Evolutionary conservation across 1,140 invertebrate genomes (phyloP), one percentile per base, ranked within the genome.

Genomic region (Augochlora pura): DNA sequence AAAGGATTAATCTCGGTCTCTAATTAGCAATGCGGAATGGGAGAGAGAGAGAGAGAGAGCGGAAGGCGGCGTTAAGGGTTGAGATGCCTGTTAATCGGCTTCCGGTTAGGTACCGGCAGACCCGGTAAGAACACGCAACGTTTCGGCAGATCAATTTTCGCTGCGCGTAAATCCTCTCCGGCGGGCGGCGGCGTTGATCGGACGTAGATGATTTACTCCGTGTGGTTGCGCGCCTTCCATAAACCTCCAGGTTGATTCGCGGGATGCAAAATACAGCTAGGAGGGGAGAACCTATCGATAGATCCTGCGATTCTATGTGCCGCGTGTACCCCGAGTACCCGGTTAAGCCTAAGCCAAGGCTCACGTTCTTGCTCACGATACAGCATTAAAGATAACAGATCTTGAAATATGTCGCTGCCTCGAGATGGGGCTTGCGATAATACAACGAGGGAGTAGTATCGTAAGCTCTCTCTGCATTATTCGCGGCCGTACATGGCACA

Each of bases 331-430:
- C n/a, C n/a, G n/a, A 63, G 74, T 68, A n/a, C 49, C 60, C 57
- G 57, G 66, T 79, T 76, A 80, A 83, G 49, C 67, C 73, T 60
- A 70, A 82, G 74, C 83, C 27, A 66, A 62, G 78, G 39, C 68
- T 62, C 70, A 75, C 69, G 79, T 77, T 85, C 69, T 66, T 59
- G 54, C 77, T 59, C 78, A 75, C 74, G 70, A 68, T 60, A 74
- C 70, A 60, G 69, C 59, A 81, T 67, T 46, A 60, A 77, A 83
- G 86, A 86, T 87, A 87, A 86, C 81, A 86, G 86, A 88, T 87
- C 86, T 87, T 87, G 86, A 88, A 88, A 88, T 88, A 88, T 87
- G 83, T 71, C 65, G 46, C 71, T 57, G 65, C 67, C 32, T 72
- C 54, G 67, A 75, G 82, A 62, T 79, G 67, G 84, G 74, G 75